Base-by-base conservation (phyloP, 2,888 invertebrate species). In the Notocelia uddmanniana region DNA sequence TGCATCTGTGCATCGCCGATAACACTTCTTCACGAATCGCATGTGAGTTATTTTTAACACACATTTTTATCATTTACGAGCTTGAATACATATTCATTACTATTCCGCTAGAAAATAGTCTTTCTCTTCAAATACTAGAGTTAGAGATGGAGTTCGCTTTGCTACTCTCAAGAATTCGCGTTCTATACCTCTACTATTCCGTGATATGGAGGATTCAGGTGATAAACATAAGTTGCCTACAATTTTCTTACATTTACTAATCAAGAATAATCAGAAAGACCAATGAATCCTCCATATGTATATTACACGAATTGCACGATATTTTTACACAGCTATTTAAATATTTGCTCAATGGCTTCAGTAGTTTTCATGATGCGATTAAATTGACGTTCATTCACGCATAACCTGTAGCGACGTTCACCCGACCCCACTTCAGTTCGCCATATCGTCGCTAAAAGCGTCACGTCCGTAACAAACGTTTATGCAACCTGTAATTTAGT, bases 401-500 rank as follows among this genome's bases (percentile, higher is more conserved):
- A 37, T 54, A 45, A 15, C 48, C 55, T 41, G 18, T 48, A 62
- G 67, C 48, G 41, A 8, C 19, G 55, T 34, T 48, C 37, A 41
- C 58, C 11, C 3, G 57, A 23, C 3, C 48, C 45, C 54, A 54
- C 69, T 58, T 63, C 69, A 69, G 63, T 45, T 31, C 52, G 41
- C 54, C 11, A 70, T 37, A 21, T 26, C 55, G 45, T 13, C 66
- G 54, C 66, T 59, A 45, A 21, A 52, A 31, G 37, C 67, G 60
- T 62, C 62, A 72, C 67, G 50, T 72, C 72, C 55, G 68, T 57
- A 50, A 45, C 54, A 45, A 55, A 41, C 57, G 57, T 67, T 67
- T 57, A 57, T 67, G 66, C 66, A 67, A 67, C 66, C 45, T 41
- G 64, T 81, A 82, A 85, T 82, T 83, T 80, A 78, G 80, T 77